phyloP scores from a whole-genome alignment of 2,113 vertebrate species.

The Pan troglodytes region NHGRI_mPanTro3-v2.1_pri NC_072417.2:34555001-34555500 shows the following conservation, averaged over 20 bases:
- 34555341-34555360: neutral
- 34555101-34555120: constrained; percentile 18
- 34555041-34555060: neutral
- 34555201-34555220: neutral
- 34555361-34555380: neutral
- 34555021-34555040: neutral
- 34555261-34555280: neutral
- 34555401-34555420: neutral
- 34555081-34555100: neutral
- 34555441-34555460: neutral
- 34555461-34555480: neutral
- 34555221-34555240: neutral
- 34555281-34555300: neutral
- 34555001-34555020: neutral
- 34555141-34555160: no score
- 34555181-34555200: neutral
- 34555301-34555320: neutral
- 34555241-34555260: neutral
- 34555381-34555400: neutral
- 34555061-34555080: neutral
- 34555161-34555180: neutral
- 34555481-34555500: neutral
- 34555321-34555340: neutral
- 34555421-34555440: neutral
- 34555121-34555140: neutral